phyloP scores from a whole-genome alignment of 1,140 invertebrate genomes.

The Zaprionus capensis region DNA sequence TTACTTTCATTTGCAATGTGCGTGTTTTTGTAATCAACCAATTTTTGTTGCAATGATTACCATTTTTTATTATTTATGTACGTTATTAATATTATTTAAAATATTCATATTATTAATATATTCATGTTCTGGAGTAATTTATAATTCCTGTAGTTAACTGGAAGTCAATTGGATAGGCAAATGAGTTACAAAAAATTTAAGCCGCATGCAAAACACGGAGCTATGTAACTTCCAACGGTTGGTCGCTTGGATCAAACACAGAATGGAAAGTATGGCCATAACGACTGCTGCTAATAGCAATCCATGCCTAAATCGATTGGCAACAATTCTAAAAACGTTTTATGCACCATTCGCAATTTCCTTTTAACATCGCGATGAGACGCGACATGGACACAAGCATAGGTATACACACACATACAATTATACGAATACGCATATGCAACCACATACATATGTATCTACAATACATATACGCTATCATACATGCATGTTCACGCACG shows the following conservation, averaged over 20 bases:
- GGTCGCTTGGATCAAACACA: background rate
- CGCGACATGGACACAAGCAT: slow-evolving; percentile 31
- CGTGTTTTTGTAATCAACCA: background rate
- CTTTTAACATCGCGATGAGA: slow-evolving; percentile 64
- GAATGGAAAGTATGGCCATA: slow-evolving; percentile 18
- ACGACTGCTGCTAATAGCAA: slow-evolving; percentile 51
- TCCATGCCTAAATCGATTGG: slow-evolving; percentile 78
- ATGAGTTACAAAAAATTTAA: background rate
- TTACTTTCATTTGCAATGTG: background rate
- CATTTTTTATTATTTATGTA: no score
- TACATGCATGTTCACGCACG: slow-evolving; percentile 1
- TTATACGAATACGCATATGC: background rate
- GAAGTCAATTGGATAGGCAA: background rate
- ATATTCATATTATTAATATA: no score
- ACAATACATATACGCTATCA: no score
- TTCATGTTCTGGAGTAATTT: no score
- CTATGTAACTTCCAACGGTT: background rate
- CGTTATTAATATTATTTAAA: no score
- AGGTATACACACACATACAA: background rate
- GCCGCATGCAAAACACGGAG: background rate
- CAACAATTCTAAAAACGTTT: slow-evolving; percentile 81
- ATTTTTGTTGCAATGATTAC: no score
- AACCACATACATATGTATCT: background rate
- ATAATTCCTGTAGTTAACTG: background rate
- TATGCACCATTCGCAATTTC: slow-evolving; percentile 81